Conservation (phyloP, 2,888 invertebrate species). For the Heliconius ethilla region DNA sequence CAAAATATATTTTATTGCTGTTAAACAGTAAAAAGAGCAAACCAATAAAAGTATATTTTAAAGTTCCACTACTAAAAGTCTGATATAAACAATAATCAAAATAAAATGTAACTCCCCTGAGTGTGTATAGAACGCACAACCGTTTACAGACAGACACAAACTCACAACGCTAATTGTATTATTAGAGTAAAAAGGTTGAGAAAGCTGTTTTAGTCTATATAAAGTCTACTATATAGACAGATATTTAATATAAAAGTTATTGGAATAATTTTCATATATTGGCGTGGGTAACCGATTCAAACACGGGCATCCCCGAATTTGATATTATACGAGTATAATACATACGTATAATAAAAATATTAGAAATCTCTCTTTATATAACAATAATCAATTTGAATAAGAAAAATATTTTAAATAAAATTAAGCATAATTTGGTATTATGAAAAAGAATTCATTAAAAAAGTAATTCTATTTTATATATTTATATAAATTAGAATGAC, state of each 20-base stretch:
- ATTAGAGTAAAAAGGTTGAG: background rate
- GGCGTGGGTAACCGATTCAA: background rate
- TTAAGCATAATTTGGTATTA: no score
- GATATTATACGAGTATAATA: background rate
- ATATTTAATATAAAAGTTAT: background rate
- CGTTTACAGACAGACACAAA: no score
- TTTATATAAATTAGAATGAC: no score
- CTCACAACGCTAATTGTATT: no score
- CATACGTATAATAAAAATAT: background rate
- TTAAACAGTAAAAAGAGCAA: background rate
- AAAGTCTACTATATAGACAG: constrained; percentile 1
- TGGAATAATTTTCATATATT: constrained; percentile 3
- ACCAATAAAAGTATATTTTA: background rate
- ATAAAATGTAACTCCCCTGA: no score
- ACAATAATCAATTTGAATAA: background rate
- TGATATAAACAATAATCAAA: no score
- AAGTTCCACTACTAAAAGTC: no score
- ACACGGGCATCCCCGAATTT: background rate
- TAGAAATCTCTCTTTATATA: no score
- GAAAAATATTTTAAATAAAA: no score
- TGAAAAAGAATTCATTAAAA: no score
- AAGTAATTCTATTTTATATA: no score
- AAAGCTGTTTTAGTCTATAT: background rate
- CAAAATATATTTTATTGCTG: background rate
- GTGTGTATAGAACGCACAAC: no score